These are phyloP conservation scores for Pygoscelis adeliae DNA, from an alignment of 2,113 vertebrate genomes.

Conservation along the genomic window DNA sequence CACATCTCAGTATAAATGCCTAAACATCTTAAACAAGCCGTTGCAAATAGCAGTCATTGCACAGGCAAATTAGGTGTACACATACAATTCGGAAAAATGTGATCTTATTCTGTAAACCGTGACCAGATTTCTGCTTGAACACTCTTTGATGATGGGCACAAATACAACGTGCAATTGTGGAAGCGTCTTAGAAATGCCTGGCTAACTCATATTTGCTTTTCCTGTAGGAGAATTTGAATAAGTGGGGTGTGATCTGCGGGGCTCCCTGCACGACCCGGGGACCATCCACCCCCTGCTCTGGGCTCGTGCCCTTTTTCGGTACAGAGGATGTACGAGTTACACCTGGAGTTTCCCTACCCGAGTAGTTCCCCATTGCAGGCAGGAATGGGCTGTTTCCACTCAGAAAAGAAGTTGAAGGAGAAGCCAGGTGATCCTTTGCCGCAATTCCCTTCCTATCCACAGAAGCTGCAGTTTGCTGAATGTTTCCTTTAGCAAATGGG, in stretches of 20 bases:
- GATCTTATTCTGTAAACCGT: neutral
- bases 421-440: neutral
- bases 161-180: neutral
- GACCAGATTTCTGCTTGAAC: neutral
- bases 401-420: neutral
- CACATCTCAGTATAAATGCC: neutral
- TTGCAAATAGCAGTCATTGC: neutral
- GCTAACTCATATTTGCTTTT: neutral
- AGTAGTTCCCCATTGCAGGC: neutral
- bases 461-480: neutral
- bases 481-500: neutral
- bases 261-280: accelerated
- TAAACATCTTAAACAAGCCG: neutral
- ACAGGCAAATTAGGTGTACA: neutral
- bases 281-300: neutral
- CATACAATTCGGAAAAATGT: neutral
- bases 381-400: neutral
- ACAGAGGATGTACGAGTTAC: neutral
- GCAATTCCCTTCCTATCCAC: neutral
- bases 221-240: neutral
- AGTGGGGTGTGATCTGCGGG: neutral
- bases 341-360: neutral
- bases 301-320: neutral
- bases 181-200: neutral
- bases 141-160: neutral